Base-by-base conservation (phyloP, 2,888 invertebrate species). In the Noctua fimbriata region DNA sequence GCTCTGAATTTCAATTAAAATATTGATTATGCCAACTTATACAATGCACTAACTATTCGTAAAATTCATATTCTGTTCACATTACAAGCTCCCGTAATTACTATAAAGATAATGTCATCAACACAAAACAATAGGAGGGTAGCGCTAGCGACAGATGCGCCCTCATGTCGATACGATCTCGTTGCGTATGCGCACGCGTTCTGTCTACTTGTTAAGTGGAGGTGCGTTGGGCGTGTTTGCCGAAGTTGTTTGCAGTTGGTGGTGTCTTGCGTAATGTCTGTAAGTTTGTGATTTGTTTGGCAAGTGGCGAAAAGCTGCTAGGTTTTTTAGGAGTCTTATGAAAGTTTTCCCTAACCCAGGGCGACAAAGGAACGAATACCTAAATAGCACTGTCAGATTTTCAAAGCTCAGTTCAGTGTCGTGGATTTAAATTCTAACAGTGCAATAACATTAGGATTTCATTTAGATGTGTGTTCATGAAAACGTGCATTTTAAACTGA, bases 101-200 rank as follows among this genome's bases (percentile, higher is more conserved):
- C 41, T 70, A 12, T 58, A 84, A 14, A 88, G 79, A 88, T 87
- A 89, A 88, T 81, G 85, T 82, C 78, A 86, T 89, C 87, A 83
- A 52, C 78, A 81, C 73, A 75, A 81, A 84, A 89, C 90, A 83
- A 67, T 77, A 69, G 71, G 73, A 87, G 88, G 89, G 84, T 81
- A 76, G 85, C 87, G 89, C 83, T 81, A 73, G 86, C 87, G 91
- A 92, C 95, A 95, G 95, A 95, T 95, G 95, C 88, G 90, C 90
- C 91, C 90, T 79, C 87, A 86, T 86, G 76, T 32, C 60, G 89
- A 85, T 89, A 84, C 84, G 88, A 89, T 88, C 86, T 85, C 81
- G 87, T 79, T 87, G 89, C 87, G 91, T 83, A 89, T 90, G 92
- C 93, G 93, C 93, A 92, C 91, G 90, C 88, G 86, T 75, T 72